Percentiles rank a stretch among this genome's conserved stretches.
phyloP scores from a whole-genome alignment of 2,113 vertebrate species.

The Calonectris borealis region DNA sequence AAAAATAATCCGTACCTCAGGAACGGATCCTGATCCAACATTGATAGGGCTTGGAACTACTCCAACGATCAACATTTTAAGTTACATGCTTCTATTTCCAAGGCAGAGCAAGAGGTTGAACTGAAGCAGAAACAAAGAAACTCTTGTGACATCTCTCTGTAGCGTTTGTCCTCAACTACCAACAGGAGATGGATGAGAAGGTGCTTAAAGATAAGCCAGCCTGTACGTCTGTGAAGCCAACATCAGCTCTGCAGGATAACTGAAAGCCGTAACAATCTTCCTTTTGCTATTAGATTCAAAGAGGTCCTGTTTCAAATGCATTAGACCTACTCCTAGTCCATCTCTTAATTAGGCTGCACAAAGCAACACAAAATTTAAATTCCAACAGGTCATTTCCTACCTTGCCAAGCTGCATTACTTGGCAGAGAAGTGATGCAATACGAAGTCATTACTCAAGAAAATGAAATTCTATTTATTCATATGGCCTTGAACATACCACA shows the following conservation, averaged over 20 bases:
- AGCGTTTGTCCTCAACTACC: background rate
- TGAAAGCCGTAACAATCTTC: background rate
- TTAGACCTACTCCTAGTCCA: background rate
- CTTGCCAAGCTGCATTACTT: slow-evolving; percentile 19
- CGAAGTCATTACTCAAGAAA: slow-evolving; percentile 42
- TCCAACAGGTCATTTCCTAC: slow-evolving; percentile 39
- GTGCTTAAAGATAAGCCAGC: background rate
- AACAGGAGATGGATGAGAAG: background rate
- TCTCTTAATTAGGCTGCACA: background rate
- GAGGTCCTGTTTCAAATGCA: background rate
- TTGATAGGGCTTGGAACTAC: background rate
- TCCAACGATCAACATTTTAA: background rate
- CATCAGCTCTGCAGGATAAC: background rate
- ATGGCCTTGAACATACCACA: background rate
- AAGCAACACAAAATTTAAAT: slow-evolving; percentile 1
- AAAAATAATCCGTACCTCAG: background rate
- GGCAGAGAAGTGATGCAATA: slow-evolving; percentile 21
- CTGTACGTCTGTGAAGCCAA: background rate
- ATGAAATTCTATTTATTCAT: slow-evolving; percentile 45
- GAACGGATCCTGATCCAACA: background rate
- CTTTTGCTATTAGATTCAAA: background rate
- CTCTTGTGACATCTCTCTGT: background rate
- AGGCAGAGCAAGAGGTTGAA: background rate
- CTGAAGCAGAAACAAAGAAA: background rate
- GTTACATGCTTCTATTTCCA: background rate